Percentiles rank a stretch among this genome's conserved stretches.
phyloP scores from a whole-genome alignment of 2,797 vertebrate species.

The Numenius phaeopus region DNA sequence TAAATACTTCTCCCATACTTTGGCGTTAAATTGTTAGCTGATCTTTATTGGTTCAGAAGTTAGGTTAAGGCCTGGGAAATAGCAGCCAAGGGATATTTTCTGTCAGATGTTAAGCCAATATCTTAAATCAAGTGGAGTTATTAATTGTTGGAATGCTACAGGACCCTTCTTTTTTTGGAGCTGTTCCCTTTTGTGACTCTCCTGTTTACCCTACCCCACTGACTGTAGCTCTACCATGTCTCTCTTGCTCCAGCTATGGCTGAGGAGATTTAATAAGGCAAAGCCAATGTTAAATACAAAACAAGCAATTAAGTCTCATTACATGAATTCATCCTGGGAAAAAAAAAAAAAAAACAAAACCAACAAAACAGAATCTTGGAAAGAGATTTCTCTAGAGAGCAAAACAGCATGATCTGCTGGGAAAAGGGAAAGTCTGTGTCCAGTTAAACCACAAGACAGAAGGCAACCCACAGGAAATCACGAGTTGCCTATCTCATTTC shows the following conservation, averaged over 20 bases:
- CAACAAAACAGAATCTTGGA: neutral
- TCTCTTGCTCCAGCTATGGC: neutral
- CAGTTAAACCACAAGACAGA: neutral
- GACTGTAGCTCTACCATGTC: neutral
- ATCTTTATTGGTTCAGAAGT: neutral
- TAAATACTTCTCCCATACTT: neutral
- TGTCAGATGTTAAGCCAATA: neutral
- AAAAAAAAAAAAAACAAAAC: neutral
- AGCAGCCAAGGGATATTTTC: neutral
- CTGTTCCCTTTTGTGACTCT: neutral
- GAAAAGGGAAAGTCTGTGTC: neutral
- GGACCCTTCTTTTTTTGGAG: neutral
- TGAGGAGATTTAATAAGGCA: neutral
- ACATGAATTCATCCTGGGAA: neutral
- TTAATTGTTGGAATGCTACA: neutral
- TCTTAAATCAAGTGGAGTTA: neutral
- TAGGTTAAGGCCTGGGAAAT: neutral
- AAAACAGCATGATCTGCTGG: rapidly evolving
- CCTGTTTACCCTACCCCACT: neutral
- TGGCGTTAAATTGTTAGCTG: neutral
- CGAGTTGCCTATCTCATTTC: neutral
- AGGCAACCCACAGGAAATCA: neutral
- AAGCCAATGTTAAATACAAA: neutral
- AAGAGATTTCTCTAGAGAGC: neutral
- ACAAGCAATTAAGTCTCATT: neutral